phyloP scores from a whole-genome alignment of 2,888 invertebrate genomes.

The Drosophila imparisetae region DNA sequence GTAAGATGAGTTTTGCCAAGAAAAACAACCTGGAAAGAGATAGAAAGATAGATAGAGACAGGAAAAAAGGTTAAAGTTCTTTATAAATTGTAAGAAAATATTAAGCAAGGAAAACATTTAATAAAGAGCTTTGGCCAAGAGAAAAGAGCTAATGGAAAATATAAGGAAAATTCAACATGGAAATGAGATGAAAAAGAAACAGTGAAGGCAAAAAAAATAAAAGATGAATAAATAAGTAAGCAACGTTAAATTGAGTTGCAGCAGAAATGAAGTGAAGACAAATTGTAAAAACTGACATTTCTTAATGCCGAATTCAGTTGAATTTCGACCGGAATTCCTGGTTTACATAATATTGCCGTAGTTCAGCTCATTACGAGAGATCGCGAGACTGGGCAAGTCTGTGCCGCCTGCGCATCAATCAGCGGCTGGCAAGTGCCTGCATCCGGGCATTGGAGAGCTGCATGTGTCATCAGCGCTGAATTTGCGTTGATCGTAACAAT shows the following conservation, averaged over 20 bases:
- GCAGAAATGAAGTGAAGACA: background rate
- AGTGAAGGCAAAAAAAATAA: background rate
- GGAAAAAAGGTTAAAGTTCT: background rate
- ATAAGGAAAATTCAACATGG: background rate
- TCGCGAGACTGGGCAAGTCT: conserved; percentile 12
- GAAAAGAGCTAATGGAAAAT: background rate
- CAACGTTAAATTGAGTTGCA: background rate
- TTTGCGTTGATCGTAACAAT: conserved; percentile 57
- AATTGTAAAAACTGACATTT: background rate
- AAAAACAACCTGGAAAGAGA: background rate
- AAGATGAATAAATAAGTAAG: background rate
- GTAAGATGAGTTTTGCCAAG: background rate
- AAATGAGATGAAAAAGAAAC: background rate
- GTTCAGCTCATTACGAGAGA: conserved; percentile 13
- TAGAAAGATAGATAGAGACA: background rate
- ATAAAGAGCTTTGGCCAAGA: background rate
- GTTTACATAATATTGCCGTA: conserved; percentile 48
- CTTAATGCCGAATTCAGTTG: conserved; percentile 8
- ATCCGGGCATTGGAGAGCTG: conserved; percentile 44
- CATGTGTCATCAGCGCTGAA: conserved; percentile 57
- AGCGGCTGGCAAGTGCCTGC: conserved; percentile 61
- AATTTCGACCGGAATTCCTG: conserved; percentile 53
- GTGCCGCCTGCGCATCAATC: conserved; percentile 57
- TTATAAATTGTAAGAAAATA: background rate
- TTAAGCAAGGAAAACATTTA: background rate